phyloP scores from a whole-genome alignment of 2,888 invertebrate genomes.

The Campoletis raptor region DNA sequence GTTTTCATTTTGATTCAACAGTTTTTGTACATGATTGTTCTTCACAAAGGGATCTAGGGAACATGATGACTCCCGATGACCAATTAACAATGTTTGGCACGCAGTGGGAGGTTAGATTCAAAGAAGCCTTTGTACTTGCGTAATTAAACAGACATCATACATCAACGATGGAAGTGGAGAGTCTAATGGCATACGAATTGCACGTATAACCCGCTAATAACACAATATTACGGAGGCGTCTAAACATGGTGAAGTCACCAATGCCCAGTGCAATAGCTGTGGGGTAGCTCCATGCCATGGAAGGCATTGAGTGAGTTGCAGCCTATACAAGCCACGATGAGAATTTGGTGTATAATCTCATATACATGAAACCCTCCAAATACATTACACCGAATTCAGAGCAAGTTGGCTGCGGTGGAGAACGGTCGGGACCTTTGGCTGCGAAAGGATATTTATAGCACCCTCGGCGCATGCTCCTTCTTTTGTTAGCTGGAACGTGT shows the following conservation, averaged over 20 bases:
- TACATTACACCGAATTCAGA: constrained; percentile 1
- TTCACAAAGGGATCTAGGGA: neutral
- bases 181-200: constrained; percentile 54
- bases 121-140: constrained; percentile 76
- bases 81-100: constrained; percentile 33
- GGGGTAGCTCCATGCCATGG: constrained; percentile 68
- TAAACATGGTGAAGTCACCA: constrained; percentile 28
- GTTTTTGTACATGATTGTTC: neutral
- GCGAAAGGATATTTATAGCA: constrained; percentile 77
- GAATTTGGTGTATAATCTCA: constrained; percentile 4
- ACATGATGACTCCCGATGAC: constrained; percentile 5
- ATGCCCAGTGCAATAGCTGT: constrained; percentile 24
- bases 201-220: constrained; percentile 10
- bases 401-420: constrained; percentile 11
- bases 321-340: neutral
- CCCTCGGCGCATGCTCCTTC: constrained; percentile 73
- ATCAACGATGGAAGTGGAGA: constrained; percentile 63
- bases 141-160: constrained; percentile 74
- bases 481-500: constrained; percentile 78
- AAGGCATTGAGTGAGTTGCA: constrained; percentile 52
- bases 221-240: constrained; percentile 16
- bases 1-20: neutral
- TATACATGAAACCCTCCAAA: constrained; percentile 38
- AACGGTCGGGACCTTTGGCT: constrained; percentile 72
- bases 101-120: constrained; percentile 26